phyloP scores from a whole-genome alignment of 2,797 vertebrate species.

The Champsocephalus esox region DNA sequence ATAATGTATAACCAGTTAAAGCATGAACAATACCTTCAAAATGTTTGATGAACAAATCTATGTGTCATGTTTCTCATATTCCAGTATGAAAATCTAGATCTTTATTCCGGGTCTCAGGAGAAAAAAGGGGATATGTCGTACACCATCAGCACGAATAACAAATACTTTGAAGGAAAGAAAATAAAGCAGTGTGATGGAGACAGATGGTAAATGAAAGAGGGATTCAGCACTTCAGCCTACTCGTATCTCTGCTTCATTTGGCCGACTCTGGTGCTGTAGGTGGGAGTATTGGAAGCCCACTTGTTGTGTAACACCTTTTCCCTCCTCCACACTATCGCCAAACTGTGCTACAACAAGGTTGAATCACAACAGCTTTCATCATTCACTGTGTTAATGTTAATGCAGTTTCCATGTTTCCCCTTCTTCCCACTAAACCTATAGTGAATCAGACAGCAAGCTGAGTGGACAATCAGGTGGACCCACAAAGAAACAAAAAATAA shows the following conservation, averaged over 20 bases:
- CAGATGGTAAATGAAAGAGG: slow-evolving; percentile 59
- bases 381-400: slow-evolving; percentile 25
- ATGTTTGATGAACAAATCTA: no score
- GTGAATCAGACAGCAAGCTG: background rate
- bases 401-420: slow-evolving; percentile 10
- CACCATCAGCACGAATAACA: slow-evolving; percentile 6
- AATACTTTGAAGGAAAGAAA: slow-evolving; percentile 1
- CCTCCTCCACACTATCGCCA: slow-evolving; percentile 77
- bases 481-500: background rate
- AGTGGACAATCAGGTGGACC: no score
- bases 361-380: slow-evolving; percentile 71
- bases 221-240: slow-evolving; percentile 70
- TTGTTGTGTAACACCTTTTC: slow-evolving; percentile 81
- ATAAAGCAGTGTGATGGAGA: slow-evolving; percentile 44
- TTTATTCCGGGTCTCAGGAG: no score
- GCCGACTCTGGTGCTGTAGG: slow-evolving; percentile 63
- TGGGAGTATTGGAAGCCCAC: slow-evolving; percentile 75
- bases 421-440: background rate
- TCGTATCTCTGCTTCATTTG: slow-evolving; percentile 69
- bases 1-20: no score
- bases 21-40: no score
- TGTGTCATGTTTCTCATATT: no score
- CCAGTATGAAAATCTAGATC: no score
- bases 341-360: slow-evolving; percentile 67
- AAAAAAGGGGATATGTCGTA: background rate